These are phyloP conservation scores for Capromys pilorides DNA, from an alignment of 2,797 vertebrate genomes.

Conservation along the genomic window DNA sequence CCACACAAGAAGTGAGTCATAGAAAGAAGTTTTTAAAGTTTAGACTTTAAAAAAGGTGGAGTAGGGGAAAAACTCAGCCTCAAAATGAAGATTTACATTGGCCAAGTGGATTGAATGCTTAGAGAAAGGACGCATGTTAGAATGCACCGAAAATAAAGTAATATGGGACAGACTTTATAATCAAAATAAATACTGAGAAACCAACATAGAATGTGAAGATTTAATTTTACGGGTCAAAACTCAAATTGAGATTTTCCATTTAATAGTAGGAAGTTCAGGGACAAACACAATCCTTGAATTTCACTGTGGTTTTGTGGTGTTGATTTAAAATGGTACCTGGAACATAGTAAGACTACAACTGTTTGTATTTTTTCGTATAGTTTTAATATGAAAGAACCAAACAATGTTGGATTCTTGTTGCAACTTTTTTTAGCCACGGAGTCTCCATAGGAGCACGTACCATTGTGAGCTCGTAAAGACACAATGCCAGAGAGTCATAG, in stretches of 20 bases:
- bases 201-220: neutral
- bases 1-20: neutral
- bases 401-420: neutral
- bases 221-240: constrained; percentile 17
- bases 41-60: neutral
- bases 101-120: neutral
- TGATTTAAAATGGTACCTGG: neutral
- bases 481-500: neutral
- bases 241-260: neutral
- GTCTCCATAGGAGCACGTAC: neutral
- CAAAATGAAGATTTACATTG: neutral
- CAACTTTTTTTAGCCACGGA: constrained; percentile 25
- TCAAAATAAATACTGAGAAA: constrained; percentile 31
- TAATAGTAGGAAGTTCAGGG: neutral
- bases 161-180: neutral
- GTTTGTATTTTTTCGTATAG: neutral
- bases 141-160: constrained; percentile 26
- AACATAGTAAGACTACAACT: neutral
- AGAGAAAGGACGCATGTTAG: neutral
- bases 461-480: constrained; percentile 25
- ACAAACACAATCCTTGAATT: neutral
- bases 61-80: neutral
- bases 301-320: neutral
- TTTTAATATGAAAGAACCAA: constrained; percentile 40
- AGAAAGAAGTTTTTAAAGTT: neutral